phyloP scores from a whole-genome alignment of 2,113 vertebrate genomes.

The Cervus canadensis region DNA sequence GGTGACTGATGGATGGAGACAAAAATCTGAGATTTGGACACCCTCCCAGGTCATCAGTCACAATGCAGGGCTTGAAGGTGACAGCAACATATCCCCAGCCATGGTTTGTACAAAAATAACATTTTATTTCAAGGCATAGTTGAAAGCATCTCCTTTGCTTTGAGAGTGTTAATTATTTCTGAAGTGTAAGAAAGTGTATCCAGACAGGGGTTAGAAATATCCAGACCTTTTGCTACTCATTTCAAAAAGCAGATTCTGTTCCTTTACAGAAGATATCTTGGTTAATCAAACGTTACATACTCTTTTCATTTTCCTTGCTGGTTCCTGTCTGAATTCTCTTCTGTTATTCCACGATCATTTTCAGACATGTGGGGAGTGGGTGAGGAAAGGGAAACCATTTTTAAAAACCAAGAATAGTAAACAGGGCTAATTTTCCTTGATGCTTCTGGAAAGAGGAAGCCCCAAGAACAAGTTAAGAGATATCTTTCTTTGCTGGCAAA shows the following conservation, averaged over 20 bases:
- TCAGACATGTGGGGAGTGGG: slow-evolving; percentile 54
- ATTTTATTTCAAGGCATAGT: slow-evolving; percentile 49
- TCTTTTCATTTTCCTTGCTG: slow-evolving; percentile 62
- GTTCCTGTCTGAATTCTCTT: slow-evolving; percentile 50
- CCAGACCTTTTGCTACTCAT: slow-evolving; percentile 23
- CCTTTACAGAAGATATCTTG: not conserved
- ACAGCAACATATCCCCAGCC: slow-evolving; percentile 50
- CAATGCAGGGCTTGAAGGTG: slow-evolving; percentile 31
- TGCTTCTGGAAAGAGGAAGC: slow-evolving; percentile 78
- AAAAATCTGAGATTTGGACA: slow-evolving; percentile 45
- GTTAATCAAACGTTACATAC: slow-evolving; percentile 61
- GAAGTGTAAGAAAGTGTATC: slow-evolving; percentile 36
- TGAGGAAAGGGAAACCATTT: slow-evolving; percentile 50
- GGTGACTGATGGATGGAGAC: slow-evolving; percentile 50
- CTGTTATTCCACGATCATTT: slow-evolving; percentile 61
- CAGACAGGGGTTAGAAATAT: slow-evolving; percentile 21
- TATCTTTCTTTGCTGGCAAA: slow-evolving; percentile 72
- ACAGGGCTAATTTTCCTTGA: slow-evolving; percentile 75
- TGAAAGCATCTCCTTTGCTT: slow-evolving; percentile 38
- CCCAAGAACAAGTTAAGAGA: slow-evolving; percentile 74
- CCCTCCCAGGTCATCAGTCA: slow-evolving; percentile 50
- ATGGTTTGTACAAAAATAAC: slow-evolving; percentile 4
- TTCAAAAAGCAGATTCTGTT: slow-evolving; percentile 45
- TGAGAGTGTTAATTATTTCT: slow-evolving; percentile 59
- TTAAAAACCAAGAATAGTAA: slow-evolving; percentile 75